A percentile compares a stretch with the other conserved stretches of the same genome.
phyloP scores from a whole-genome alignment of 2,113 vertebrate genomes.

The Limnothrissa miodon region DNA sequence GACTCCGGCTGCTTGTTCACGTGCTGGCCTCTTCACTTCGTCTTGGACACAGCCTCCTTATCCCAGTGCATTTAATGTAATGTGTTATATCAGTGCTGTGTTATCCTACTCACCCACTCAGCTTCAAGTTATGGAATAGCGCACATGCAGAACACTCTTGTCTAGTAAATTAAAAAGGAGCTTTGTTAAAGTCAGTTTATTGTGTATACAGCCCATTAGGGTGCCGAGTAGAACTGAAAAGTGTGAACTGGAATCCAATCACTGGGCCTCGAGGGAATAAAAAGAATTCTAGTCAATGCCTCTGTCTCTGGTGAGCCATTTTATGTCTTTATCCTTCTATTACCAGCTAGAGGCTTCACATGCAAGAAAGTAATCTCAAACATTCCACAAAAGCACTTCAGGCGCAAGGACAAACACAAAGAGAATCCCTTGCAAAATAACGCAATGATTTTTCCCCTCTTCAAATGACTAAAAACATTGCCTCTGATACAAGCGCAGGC shows the following conservation, averaged over 20 bases:
- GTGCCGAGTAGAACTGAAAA: neutral
- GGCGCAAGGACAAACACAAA: neutral
- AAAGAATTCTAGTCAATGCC: neutral
- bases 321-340: neutral
- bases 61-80: neutral
- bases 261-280: neutral
- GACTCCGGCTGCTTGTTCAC: neutral
- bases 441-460: neutral
- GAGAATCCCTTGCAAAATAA: neutral
- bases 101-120: neutral
- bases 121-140: neutral
- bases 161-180: neutral
- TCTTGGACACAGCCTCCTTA: neutral
- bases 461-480: neutral
- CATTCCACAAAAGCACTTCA: neutral
- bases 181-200: constrained; percentile 2
- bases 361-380: neutral
- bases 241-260: neutral
- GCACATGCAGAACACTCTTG: neutral
- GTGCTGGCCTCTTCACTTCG: neutral
- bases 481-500: neutral
- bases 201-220: neutral
- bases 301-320: neutral
- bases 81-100: neutral
- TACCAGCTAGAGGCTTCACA: neutral